Evolutionary conservation across 1,140 invertebrate species (phyloP).

Genomic region (Odontomachus brunneus): DNA sequence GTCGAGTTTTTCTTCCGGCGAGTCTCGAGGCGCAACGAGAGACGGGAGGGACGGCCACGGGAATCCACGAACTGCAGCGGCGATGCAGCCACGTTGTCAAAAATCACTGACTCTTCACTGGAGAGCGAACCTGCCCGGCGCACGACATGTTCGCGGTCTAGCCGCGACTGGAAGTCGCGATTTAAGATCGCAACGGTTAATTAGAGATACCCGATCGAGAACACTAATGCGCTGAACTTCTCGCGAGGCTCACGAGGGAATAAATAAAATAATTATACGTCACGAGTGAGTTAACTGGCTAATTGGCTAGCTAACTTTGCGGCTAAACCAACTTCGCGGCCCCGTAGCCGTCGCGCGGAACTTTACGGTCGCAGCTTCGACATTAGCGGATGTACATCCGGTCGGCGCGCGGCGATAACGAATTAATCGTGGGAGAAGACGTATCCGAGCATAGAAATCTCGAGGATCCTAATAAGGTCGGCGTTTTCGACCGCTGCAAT

Average conservation of each 20-base stretch:
- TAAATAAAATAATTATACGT: slow-evolving; percentile 3
- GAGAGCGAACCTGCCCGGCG: too few relatives aligned
- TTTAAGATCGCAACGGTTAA: too few relatives aligned
- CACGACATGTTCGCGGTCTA: too few relatives aligned
- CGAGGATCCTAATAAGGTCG: neutral
- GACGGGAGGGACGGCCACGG: too few relatives aligned
- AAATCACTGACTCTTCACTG: too few relatives aligned
- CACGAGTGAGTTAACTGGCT: neutral
- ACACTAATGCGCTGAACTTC: too few relatives aligned
- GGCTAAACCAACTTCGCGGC: neutral
- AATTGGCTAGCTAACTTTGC: slow-evolving; percentile 11
- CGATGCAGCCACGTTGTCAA: too few relatives aligned
- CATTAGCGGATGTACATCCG: slow-evolving; percentile 52
- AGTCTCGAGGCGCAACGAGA: too few relatives aligned
- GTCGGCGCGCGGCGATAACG: slow-evolving; percentile 25
- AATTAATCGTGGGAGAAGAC: slow-evolving; percentile 38
- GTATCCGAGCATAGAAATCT: neutral
- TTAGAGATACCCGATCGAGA: too few relatives aligned
- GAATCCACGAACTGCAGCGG: too few relatives aligned
- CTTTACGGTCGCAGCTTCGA: slow-evolving; percentile 34
- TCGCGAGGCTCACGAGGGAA: neutral
- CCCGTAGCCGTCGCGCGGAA: slow-evolving; percentile 9
- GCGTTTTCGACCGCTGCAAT: neutral
- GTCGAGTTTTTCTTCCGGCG: too few relatives aligned
- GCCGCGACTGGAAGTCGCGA: too few relatives aligned